Percentiles rank a stretch among this genome's conserved stretches.
These are phyloP conservation scores for Timema podura DNA, from an alignment of 2,888 invertebrate species.

Conservation along the genomic window DNA sequence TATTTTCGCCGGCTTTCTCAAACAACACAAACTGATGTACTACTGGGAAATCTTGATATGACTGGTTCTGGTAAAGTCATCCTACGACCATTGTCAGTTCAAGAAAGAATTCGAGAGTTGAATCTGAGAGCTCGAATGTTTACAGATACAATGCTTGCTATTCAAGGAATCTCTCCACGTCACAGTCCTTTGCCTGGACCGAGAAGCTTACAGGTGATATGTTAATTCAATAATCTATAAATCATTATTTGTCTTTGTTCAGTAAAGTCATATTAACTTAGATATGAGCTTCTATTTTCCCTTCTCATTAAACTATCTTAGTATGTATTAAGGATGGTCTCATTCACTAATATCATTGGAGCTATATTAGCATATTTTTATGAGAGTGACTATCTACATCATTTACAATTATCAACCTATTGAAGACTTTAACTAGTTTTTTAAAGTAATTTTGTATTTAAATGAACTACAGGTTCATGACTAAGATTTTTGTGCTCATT, in stretches of 20 bases:
- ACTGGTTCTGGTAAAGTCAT: conserved; percentile 43
- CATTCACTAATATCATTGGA: too few relatives aligned
- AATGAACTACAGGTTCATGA: too few relatives aligned
- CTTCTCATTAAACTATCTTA: background rate
- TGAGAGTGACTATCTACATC: too few relatives aligned
- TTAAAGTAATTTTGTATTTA: too few relatives aligned
- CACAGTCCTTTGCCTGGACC: conserved; percentile 38
- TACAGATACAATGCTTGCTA: conserved; percentile 47
- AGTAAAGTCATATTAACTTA: too few relatives aligned
- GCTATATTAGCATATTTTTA: too few relatives aligned
- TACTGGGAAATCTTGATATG: conserved; percentile 45
- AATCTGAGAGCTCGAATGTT: conserved; percentile 48
- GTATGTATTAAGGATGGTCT: background rate
- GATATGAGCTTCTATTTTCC: background rate
- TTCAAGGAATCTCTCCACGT: conserved; percentile 40
- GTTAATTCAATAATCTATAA: conserved; percentile 29
- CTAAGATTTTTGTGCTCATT: too few relatives aligned
- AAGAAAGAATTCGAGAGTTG: conserved; percentile 48
- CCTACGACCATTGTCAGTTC: conserved; percentile 44
- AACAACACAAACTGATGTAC: conserved; percentile 47
- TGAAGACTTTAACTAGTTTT: too few relatives aligned
- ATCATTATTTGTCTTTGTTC: too few relatives aligned
- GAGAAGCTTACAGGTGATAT: conserved; percentile 40
- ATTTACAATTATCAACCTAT: too few relatives aligned
- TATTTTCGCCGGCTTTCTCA: conserved; percentile 46